Conservation (phyloP, 2,888 invertebrate genomes). For the Tipula vernalis region DNA sequence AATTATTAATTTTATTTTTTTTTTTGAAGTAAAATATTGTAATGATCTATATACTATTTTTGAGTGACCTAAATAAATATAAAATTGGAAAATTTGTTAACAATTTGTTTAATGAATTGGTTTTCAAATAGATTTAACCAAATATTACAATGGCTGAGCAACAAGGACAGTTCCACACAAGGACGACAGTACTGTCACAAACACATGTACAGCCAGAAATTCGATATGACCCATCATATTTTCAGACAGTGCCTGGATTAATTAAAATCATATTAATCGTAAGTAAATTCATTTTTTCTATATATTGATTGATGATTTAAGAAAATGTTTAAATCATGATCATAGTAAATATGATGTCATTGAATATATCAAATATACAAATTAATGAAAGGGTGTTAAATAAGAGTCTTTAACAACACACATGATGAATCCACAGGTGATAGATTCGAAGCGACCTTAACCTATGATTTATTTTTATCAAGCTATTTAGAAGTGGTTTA, state of each 20-base stretch:
- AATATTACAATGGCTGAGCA: constrained; percentile 41
- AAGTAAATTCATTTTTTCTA: constrained; percentile 31
- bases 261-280: constrained; percentile 66
- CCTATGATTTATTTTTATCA: background rate
- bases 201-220: constrained; percentile 61
- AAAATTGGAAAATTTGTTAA: background rate
- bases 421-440: background rate
- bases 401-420: background rate
- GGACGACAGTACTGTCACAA: constrained; percentile 52
- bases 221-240: constrained; percentile 59
- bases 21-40: background rate
- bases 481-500: background rate
- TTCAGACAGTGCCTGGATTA: constrained; percentile 59
- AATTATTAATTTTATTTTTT: background rate
- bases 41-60: background rate
- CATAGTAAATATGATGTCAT: background rate
- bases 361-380: background rate
- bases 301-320: constrained; percentile 4
- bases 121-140: constrained; percentile 7
- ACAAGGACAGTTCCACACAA: constrained; percentile 57
- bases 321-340: background rate
- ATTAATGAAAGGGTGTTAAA: background rate
- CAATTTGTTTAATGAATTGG: background rate
- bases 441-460: background rate
- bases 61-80: background rate